These are phyloP conservation scores for Telmatochromis sp. DNA, from an alignment of 2,113 vertebrate species.

Conservation along the genomic window DNA sequence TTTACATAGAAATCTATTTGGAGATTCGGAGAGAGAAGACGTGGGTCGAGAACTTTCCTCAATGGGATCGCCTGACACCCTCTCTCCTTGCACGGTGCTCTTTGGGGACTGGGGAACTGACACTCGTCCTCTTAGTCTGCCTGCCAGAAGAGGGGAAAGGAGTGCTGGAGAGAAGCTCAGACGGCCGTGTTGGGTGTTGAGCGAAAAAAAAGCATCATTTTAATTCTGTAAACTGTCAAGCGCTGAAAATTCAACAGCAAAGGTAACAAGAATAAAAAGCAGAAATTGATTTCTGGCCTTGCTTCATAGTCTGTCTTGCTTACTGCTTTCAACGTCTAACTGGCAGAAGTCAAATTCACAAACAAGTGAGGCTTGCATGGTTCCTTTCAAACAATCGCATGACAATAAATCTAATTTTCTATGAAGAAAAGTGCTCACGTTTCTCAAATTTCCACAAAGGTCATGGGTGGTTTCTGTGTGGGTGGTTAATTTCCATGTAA, in stretches of 20 bases:
- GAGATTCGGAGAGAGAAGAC: not conserved
- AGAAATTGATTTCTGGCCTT: conserved; percentile 8
- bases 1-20: not conserved
- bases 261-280: conserved; percentile 62
- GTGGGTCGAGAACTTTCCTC: conserved; percentile 66
- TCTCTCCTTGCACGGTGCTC: conserved; percentile 16
- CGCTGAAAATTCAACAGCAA: conserved; percentile 43
- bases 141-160: conserved; percentile 27
- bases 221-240: conserved; percentile 40
- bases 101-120: conserved; percentile 32
- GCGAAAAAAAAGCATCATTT: not conserved
- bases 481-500: not conserved
- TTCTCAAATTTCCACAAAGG: not conserved
- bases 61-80: conserved; percentile 65
- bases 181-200: not conserved
- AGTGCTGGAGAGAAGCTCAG: conserved; percentile 27
- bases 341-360: not conserved
- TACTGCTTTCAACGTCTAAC: conserved; percentile 19
- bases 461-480: not conserved
- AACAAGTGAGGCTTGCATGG: conserved; percentile 27
- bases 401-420: not conserved
- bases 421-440: not conserved
- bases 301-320: conserved; percentile 40
- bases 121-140: conserved; percentile 51
- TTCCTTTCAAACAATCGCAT: not conserved